Base-by-base conservation (phyloP, 2,888 invertebrate genomes). In the Nebria salina region DNA sequence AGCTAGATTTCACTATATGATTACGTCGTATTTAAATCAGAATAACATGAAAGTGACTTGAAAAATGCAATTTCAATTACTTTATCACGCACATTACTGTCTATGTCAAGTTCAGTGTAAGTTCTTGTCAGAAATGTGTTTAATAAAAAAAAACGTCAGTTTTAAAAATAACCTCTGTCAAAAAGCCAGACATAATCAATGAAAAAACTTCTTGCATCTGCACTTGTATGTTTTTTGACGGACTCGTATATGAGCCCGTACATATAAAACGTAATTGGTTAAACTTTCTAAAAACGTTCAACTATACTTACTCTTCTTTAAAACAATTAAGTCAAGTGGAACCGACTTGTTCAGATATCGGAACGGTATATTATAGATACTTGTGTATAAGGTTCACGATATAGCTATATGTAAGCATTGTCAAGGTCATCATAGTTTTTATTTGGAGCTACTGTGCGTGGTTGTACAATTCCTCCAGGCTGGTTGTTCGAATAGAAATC, bases 131-230 rank as follows among this genome's bases (percentile, higher is more conserved):
- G 34, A 34, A 34, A 25, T 68, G 42, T 76, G 70, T 68, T 70
- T 42, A 11, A 41, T 6, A 66, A 68, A 68, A 54, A 70, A 70
- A 70, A 68, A 76, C 43, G 8, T 11, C 42, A 70, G 34, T 76
- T 65, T 65, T 65, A 65, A 54, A 43, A 77, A 72, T 70, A 77
- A 5, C 34, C 34, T 34, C 34, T 34, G 34, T 34, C 34, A 77
- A 77, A 72, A 77, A 77, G 72, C 77, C 77, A 77, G 77, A 72
- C 77, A 77, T 64, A 34, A 72, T 65, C 54, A 72, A 72, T 72
- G 54, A 77, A 77, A 43, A 72, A 76, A 66, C 15, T 20, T 66
- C 15, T 20, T 66, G 66, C 15, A 34, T 34, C 34, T 34, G 34
- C 34, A 34, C 34, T 34, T 34, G 13, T 66, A 66, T 66, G 66